A percentile compares a stretch with the other conserved stretches of the same genome.
Evolutionary conservation across 2,797 vertebrate species (phyloP).

Genomic region (Percopsis omiscomaycus): DNA sequence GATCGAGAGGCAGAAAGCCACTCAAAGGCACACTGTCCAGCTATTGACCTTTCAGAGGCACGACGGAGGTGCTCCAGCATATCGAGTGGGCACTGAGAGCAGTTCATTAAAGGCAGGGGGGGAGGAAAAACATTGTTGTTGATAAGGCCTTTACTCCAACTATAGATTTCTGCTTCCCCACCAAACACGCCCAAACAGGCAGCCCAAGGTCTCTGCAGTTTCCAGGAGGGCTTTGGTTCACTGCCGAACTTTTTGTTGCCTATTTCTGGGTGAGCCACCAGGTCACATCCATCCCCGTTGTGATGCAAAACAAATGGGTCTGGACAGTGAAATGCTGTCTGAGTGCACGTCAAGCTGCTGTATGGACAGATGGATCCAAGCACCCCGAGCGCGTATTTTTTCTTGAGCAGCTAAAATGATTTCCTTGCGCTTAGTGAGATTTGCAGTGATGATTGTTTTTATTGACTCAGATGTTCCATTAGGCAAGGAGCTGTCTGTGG

Average conservation of each 20-base stretch:
- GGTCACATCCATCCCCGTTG: slow-evolving; percentile 38
- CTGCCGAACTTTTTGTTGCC: background rate
- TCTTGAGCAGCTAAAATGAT: slow-evolving; percentile 74
- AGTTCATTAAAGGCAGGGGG: slow-evolving; percentile 70
- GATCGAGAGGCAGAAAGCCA: slow-evolving; percentile 72
- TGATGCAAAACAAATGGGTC: slow-evolving; percentile 41
- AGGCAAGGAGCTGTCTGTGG: slow-evolving; percentile 64
- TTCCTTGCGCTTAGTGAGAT: slow-evolving; percentile 73
- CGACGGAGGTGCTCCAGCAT: slow-evolving; percentile 63
- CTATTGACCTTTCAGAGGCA: slow-evolving; percentile 75
- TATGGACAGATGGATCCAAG: slow-evolving; percentile 56
- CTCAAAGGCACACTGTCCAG: slow-evolving; percentile 76
- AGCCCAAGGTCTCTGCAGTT: background rate
- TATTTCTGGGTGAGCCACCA: slow-evolving; percentile 3
- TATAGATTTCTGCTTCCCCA: slow-evolving; percentile 62
- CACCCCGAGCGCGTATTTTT: slow-evolving; percentile 64
- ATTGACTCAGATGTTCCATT: slow-evolving; percentile 83
- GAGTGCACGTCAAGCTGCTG: slow-evolving; percentile 61
- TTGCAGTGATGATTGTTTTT: slow-evolving; percentile 79
- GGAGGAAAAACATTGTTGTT: slow-evolving; percentile 60
- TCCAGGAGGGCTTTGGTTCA: too few relatives aligned
- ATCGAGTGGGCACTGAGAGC: slow-evolving; percentile 68
- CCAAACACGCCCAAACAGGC: slow-evolving; percentile 19
- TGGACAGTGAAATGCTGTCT: slow-evolving; percentile 44
- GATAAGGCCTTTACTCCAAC: slow-evolving; percentile 51